Evolutionary conservation across 2,888 invertebrate species (phyloP).

Genomic region (Keiferia lycopersicella): DNA sequence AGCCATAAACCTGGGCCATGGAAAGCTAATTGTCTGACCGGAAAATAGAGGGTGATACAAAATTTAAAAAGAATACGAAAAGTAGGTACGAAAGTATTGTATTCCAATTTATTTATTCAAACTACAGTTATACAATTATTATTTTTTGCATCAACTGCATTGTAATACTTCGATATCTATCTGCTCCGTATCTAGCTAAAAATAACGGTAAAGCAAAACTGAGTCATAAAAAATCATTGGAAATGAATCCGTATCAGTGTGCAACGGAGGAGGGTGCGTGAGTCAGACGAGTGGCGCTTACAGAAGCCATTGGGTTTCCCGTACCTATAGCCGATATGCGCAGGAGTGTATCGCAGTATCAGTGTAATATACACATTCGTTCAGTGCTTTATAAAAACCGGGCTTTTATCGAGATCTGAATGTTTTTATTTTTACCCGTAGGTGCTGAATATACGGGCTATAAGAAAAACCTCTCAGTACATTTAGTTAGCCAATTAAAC

Average conservation of each 20-base stretch:
- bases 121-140: too few relatives aligned
- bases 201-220: not conserved
- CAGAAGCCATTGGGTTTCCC: slow-evolving; percentile 41
- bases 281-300: slow-evolving; percentile 17
- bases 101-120: too few relatives aligned
- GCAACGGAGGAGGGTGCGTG: slow-evolving; percentile 19
- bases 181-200: not conserved
- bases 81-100: too few relatives aligned
- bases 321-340: slow-evolving; percentile 18
- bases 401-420: too few relatives aligned
- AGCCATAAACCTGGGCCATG: not conserved
- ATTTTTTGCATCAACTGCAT: too few relatives aligned
- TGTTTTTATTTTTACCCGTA: too few relatives aligned
- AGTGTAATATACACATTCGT: not conserved
- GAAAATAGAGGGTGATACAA: too few relatives aligned
- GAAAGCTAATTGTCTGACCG: not conserved
- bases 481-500: too few relatives aligned
- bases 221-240: slow-evolving; percentile 13
- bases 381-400: too few relatives aligned
- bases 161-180: not conserved
- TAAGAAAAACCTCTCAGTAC: too few relatives aligned
- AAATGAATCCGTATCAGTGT: slow-evolving; percentile 24
- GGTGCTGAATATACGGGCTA: too few relatives aligned
- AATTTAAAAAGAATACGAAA: too few relatives aligned
- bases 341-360: slow-evolving; percentile 1